Evolutionary conservation across 2,888 invertebrate genomes (phyloP), one percentile per base, ranked within the genome.

Genomic region (Arrhopalites spinosus): DNA sequence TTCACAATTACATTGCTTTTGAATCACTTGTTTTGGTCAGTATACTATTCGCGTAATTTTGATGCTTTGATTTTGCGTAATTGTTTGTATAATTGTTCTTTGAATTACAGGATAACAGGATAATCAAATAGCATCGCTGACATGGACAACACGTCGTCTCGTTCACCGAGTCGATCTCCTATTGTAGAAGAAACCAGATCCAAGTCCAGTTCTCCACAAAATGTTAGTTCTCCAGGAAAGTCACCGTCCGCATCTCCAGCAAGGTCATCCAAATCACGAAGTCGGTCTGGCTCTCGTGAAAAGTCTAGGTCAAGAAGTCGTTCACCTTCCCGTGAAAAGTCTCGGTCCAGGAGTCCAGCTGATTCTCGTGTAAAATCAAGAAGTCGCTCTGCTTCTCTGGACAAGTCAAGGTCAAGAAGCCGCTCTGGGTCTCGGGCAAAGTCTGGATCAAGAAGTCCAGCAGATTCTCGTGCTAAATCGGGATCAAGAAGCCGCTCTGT

Each of bases 171-270:
- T 29, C 64, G 68, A 36, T 36, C 36, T 36, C 36, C 67, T 66
- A 29, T 7, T 2, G 30, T 20, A 29, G 23, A 8, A 64, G 64
- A 11, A 64, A 27, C 56, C 1, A 43, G 43, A 61, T 73, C 73
- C 5, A 63, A 27, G 36, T 71, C 69, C 2, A 17, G 71, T 30
- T 68, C 68, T 13, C 7, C 43, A 68, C 23, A 36, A n/a, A 56
- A 30, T 27, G 45, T 30, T 8, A 61, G 20, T 27, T 71, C 71
- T 63, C 59, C 20, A n/a, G 43, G 23, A n/a, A n/a, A n/a, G n/a
- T 43, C 59, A 15, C 15, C 36, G 2, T 67, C 67, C 36, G 25
- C 47, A 5, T 63, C 74, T 1, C 43, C 86, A 85, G 73, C 85
- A 80, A 78, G 79, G 81, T 15, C 84, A 83, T 69, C 75, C 78